These are phyloP conservation scores for Helogale parvula DNA, from an alignment of 2,113 vertebrate genomes.

Conservation along the genomic window DNA sequence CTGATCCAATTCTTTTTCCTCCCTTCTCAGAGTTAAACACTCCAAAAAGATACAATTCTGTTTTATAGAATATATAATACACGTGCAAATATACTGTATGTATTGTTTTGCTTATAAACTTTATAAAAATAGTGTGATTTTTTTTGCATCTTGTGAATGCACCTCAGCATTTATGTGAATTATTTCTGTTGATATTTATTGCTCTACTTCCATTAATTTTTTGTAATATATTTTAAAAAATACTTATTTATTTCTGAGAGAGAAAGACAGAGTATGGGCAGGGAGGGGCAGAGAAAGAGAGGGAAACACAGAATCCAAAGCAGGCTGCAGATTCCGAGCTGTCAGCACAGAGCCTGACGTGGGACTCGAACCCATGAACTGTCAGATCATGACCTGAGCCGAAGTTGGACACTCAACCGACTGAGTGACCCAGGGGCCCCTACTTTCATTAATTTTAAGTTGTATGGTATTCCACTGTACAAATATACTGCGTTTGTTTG, in stretches of 20 bases:
- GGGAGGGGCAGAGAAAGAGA: too few relatives aligned
- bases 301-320: too few relatives aligned
- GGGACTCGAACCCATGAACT: too few relatives aligned
- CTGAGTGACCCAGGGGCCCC: too few relatives aligned
- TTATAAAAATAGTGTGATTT: conserved; percentile 6
- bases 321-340: too few relatives aligned
- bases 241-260: too few relatives aligned
- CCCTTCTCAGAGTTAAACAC: not conserved
- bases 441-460: conserved; percentile 19
- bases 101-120: conserved; percentile 38
- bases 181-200: not conserved
- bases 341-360: too few relatives aligned
- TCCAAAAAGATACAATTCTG: not conserved
- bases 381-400: too few relatives aligned
- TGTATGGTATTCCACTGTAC: not conserved
- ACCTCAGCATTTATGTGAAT: not conserved
- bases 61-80: not conserved
- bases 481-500: not conserved
- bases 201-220: not conserved
- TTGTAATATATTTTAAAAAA: too few relatives aligned
- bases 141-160: not conserved
- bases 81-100: not conserved
- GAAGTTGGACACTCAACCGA: too few relatives aligned
- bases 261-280: too few relatives aligned
- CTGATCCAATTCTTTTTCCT: not conserved